A percentile compares a stretch with the other conserved stretches of the same genome.
Conservation (phyloP, 2,113 vertebrate species). For the Hippoglossus stenolepis region DNA sequence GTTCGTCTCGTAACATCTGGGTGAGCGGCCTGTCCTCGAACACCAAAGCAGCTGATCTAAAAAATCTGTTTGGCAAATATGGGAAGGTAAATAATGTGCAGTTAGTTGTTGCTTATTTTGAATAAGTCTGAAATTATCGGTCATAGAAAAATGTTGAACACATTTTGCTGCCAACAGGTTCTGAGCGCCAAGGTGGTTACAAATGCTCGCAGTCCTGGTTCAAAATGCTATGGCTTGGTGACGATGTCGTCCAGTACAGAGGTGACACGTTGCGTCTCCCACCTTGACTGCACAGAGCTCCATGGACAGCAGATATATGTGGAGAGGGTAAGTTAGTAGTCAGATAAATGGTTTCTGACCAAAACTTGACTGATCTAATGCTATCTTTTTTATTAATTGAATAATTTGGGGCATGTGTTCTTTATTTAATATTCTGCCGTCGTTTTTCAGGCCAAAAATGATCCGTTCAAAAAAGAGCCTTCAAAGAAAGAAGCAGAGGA, state of each 20-base stretch:
- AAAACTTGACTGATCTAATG: neutral
- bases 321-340: conserved; percentile 88
- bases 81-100: conserved; percentile 88
- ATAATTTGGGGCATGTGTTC: neutral
- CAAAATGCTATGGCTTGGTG: conserved; percentile 96
- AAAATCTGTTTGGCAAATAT: conserved; percentile 99
- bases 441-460: conserved; percentile 89
- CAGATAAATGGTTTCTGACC: neutral
- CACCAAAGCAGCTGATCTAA: conserved; percentile 98
- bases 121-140: neutral
- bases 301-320: conserved; percentile 97
- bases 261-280: conserved; percentile 91
- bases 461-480: conserved; percentile 96
- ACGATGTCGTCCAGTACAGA: conserved; percentile 96
- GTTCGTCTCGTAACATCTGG: conserved; percentile 94
- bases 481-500: conserved; percentile 93
- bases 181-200: conserved; percentile 97
- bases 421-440: neutral
- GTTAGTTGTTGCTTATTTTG: neutral
- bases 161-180: conserved; percentile 81
- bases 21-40: conserved; percentile 97
- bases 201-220: conserved; percentile 95
- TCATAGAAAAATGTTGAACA: neutral
- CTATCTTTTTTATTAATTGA: neutral
- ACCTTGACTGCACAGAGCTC: conserved; percentile 94